These are phyloP conservation scores for Piliocolobus tephrosceles DNA, from an alignment of 2,113 vertebrate genomes.

Conservation along the genomic window DNA sequence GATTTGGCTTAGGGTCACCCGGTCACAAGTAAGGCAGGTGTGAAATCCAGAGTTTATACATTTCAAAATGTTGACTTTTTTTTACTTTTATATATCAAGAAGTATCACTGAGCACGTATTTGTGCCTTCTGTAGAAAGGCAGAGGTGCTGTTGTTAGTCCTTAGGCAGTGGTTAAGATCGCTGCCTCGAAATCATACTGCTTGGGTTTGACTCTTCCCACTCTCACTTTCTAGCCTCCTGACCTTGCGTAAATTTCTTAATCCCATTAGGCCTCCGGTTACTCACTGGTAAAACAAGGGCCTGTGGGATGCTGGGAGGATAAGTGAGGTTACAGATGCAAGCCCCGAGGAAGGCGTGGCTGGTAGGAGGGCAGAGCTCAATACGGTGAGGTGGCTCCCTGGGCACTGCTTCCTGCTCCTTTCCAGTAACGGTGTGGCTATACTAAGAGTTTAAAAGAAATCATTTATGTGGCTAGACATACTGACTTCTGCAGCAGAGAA, in stretches of 20 bases:
- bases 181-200: not conserved
- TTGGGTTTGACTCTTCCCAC: not conserved
- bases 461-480: not conserved
- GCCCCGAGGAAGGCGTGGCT: not conserved
- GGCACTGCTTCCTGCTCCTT: not conserved
- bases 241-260: not conserved
- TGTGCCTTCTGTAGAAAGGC: accelerated
- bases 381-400: not conserved
- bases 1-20: not conserved
- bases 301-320: not conserved
- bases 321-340: not conserved
- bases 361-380: not conserved
- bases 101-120: not conserved
- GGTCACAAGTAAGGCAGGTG: not conserved
- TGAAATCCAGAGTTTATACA: too few relatives aligned
- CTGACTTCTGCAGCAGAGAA: not conserved
- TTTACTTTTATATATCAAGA: not conserved
- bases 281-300: not conserved
- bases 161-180: not conserved
- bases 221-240: not conserved
- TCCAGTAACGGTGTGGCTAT: not conserved
- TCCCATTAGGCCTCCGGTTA: not conserved
- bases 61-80: not conserved
- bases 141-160: too few relatives aligned
- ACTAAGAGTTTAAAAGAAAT: not conserved